Base-by-base conservation (phyloP, 2,113 vertebrate genomes). In the Falco punctatus region DNA sequence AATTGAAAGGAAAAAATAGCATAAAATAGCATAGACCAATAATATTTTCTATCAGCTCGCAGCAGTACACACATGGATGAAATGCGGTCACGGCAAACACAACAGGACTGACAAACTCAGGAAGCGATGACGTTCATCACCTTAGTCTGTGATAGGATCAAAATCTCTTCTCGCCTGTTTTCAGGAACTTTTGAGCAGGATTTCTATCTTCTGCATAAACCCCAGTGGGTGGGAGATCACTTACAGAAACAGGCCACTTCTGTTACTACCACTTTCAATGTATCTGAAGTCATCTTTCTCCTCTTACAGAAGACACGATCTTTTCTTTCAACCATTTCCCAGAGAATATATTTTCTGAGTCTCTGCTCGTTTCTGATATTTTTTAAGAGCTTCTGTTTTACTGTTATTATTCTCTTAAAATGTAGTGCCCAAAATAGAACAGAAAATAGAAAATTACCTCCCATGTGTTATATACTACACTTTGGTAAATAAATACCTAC, bases 121-220 rank as follows among this genome's bases (percentile, higher is more conserved):
- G 26, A 78, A 59, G 26, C 0, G 1, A 32, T 0, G 2, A 27
- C 15, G 7, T 33, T 71, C 61, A 48, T 71, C 26, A 44, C 0
- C 20, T 30, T 35, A 33, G 15, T 33, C 20, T 59, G 17, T 1
- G 0, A 4, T 40, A 30, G 9, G 35, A 69, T 65, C 30, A 49
- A 77, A 90, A 65, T 2, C 21, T 55, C 0, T 1, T 33, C 46
- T 46, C 38, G 2, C 8, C 6, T 55, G 6, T 9, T 84, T 81
- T 51, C 57, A 28, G 42, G 49, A 67, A n/a, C 15, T n/a, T 46
- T 12, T 14, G 24, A 86, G 24, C 81, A 87, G 15, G 4, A 51
- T 86, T 91, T 54, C 48, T 67, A 7, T 6, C 26, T 81, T 74
- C 2, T 1, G 5, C 35, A 38, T 6, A 58, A 54, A 81, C 20